Evolutionary conservation across 2,888 invertebrate genomes (phyloP).

Genomic region (Pelosia muscerda): DNA sequence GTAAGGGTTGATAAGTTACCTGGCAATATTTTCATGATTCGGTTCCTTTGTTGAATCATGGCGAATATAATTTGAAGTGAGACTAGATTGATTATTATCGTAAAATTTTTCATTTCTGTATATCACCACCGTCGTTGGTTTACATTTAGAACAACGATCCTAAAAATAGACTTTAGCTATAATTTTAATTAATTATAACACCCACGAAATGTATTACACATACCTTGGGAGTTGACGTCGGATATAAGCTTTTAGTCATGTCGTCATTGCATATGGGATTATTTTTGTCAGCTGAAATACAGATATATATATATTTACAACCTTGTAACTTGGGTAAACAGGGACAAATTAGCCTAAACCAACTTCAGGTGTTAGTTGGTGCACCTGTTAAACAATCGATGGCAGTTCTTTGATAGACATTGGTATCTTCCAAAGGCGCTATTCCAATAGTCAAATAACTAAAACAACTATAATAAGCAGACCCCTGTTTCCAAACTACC

Average conservation of each 20-base stretch:
- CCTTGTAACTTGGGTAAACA: neutral
- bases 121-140: conserved; percentile 29
- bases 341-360: no score
- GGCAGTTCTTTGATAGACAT: no score
- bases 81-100: conserved; percentile 44
- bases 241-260: neutral
- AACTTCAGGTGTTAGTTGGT: no score
- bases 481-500: no score
- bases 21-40: conserved; percentile 22
- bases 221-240: conserved; percentile 13
- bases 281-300: neutral
- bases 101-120: conserved; percentile 52
- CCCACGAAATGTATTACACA: neutral
- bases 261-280: neutral
- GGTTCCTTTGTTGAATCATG: conserved; percentile 11
- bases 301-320: neutral
- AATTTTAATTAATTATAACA: neutral
- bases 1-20: conserved; percentile 49
- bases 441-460: no score
- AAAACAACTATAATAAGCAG: no score
- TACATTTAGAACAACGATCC: conserved; percentile 21
- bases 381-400: no score
- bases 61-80: conserved; percentile 2
- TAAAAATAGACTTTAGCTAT: conserved; percentile 15
- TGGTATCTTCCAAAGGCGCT: no score